Evolutionary conservation across 2,888 invertebrate species (phyloP).

Genomic region (Caenorhabditis sp.): DNA sequence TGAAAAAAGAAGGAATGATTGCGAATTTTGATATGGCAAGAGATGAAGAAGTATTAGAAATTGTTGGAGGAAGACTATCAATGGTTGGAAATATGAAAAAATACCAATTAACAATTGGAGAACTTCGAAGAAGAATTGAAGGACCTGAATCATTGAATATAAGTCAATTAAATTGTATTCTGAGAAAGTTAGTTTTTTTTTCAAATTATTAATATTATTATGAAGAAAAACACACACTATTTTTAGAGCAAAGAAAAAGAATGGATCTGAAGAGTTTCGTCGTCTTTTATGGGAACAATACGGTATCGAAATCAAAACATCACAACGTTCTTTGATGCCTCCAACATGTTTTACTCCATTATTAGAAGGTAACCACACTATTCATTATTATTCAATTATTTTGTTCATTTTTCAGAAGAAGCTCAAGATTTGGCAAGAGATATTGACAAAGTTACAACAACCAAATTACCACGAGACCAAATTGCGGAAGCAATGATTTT

Average conservation of each 20-base stretch:
- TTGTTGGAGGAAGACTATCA: conserved; percentile 6
- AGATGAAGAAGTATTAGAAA: conserved; percentile 4
- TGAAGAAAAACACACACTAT: background rate
- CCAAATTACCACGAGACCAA: background rate
- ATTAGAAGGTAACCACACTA: background rate
- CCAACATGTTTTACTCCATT: background rate
- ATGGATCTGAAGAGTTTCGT: background rate
- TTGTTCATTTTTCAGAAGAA: conserved; percentile 2
- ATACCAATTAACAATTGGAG: conserved; percentile 9
- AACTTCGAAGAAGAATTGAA: conserved; percentile 10
- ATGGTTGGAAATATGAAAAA: conserved; percentile 9
- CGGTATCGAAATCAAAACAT: background rate
- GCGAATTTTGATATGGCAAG: no score
- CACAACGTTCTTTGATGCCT: background rate
- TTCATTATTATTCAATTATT: background rate
- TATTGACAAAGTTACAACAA: background rate
- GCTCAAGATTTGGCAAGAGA: background rate
- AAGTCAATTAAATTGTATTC: conserved; percentile 5
- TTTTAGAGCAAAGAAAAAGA: conserved; percentile 14
- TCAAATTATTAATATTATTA: background rate
- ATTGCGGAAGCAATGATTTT: background rate
- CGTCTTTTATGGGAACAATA: background rate
- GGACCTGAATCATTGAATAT: conserved; percentile 18
- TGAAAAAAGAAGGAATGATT: background rate
- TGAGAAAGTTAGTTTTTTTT: conserved; percentile 19